phyloP scores from a whole-genome alignment of 2,797 vertebrate species.

The Cyclopterus lumpus region DNA sequence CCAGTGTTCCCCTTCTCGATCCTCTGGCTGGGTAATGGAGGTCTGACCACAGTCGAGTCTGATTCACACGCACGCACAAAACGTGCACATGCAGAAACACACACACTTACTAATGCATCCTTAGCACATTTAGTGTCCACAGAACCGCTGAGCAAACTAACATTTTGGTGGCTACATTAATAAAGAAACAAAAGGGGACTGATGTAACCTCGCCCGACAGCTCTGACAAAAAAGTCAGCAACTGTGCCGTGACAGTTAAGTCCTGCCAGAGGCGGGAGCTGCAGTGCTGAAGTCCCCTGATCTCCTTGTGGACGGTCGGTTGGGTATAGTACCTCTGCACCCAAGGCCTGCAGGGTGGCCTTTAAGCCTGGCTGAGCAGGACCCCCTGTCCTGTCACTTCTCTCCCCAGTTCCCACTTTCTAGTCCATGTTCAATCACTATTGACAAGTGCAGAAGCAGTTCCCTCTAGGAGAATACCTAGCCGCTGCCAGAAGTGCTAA shows the following conservation, averaged over 20 bases:
- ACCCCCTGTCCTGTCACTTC: slow-evolving; percentile 86
- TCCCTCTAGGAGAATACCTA: slow-evolving; percentile 88
- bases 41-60: slow-evolving; percentile 17
- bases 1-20: slow-evolving; percentile 16
- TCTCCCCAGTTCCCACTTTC: slow-evolving; percentile 79
- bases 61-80: not conserved
- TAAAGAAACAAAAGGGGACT: slow-evolving; percentile 68
- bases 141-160: slow-evolving; percentile 55
- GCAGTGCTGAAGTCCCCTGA: slow-evolving; percentile 48
- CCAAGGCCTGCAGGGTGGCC: slow-evolving; percentile 89
- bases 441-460: slow-evolving; percentile 91
- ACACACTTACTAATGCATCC: not conserved
- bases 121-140: slow-evolving; percentile 23
- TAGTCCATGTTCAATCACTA: slow-evolving; percentile 87
- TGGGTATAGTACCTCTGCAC: slow-evolving; percentile 75
- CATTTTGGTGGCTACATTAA: slow-evolving; percentile 53
- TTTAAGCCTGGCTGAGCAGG: slow-evolving; percentile 93
- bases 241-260: slow-evolving; percentile 80
- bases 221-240: slow-evolving; percentile 80
- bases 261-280: slow-evolving; percentile 82
- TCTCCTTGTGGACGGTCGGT: slow-evolving; percentile 59
- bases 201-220: slow-evolving; percentile 87
- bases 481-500: slow-evolving; percentile 90
- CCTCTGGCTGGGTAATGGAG: slow-evolving; percentile 18
- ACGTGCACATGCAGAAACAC: not conserved